These are phyloP conservation scores for Dascyllus trimaculatus DNA, from an alignment of 2,113 vertebrate genomes.

Conservation along the genomic window DNA sequence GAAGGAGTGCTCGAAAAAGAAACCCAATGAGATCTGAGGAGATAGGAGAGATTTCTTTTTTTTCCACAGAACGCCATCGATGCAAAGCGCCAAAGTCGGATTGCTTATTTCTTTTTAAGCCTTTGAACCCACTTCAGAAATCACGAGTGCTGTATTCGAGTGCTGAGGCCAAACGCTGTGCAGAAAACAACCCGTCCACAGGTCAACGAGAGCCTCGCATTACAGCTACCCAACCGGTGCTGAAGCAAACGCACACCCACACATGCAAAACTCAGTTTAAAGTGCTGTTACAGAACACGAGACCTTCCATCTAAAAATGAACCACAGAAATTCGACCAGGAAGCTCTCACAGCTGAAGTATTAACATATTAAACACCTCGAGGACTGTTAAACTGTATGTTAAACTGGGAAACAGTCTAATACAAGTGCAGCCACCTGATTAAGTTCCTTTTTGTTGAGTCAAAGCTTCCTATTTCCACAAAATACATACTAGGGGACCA, in stretches of 20 bases:
- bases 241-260: conserved; percentile 21
- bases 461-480: no score
- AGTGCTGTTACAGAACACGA: conserved; percentile 3
- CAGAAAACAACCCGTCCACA: conserved; percentile 15
- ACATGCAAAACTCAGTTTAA: background rate
- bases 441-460: background rate
- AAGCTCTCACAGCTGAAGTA: background rate
- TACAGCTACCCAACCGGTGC: background rate
- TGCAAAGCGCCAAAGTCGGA: conserved; percentile 1
- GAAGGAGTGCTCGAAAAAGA: conserved; percentile 1
- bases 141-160: conserved; percentile 19
- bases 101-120: conserved; percentile 18
- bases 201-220: conserved; percentile 37
- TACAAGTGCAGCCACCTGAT: background rate
- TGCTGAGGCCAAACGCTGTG: conserved; percentile 19
- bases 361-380: background rate
- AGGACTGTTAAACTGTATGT: background rate
- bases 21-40: background rate
- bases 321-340: background rate
- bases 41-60: conserved; percentile 5
- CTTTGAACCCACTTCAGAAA: conserved; percentile 43
- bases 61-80: background rate
- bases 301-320: conserved; percentile 3
- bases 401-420: background rate
- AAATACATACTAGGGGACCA: no score